Conservation (phyloP, 2,888 invertebrate species). For the Coleophora flavipennella region DNA sequence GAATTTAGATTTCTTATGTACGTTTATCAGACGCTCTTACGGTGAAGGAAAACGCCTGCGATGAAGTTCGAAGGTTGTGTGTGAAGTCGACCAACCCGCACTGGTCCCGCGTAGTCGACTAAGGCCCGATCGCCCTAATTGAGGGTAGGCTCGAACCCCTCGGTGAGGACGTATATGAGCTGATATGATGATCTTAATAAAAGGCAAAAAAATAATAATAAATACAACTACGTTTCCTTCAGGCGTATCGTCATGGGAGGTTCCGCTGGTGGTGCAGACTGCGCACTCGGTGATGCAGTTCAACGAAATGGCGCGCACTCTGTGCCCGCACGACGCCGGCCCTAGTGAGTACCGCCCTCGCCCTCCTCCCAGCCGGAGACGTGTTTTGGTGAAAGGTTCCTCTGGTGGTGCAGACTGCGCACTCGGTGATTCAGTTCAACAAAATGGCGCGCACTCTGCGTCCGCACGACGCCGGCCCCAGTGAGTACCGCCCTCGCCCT, state of each 20-base stretch:
- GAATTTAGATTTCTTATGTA: no score
- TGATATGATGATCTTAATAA: no score
- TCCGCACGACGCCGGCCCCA: slow-evolving; percentile 68
- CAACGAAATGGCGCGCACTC: slow-evolving; percentile 69
- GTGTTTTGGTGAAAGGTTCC: slow-evolving; percentile 87
- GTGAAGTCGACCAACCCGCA: no score
- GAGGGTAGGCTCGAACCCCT: no score
- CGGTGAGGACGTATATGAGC: no score
- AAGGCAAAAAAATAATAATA: no score
- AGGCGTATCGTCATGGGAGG: slow-evolving; percentile 84
- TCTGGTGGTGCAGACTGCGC: slow-evolving; percentile 61
- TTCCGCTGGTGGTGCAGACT: slow-evolving; percentile 75
- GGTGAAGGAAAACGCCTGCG: no score
- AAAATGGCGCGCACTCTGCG: slow-evolving; percentile 75
- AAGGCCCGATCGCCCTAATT: no score
- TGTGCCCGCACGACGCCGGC: slow-evolving; percentile 74
- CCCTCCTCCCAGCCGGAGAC: no score
- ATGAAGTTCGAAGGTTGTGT: no score
- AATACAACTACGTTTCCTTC: not conserved
- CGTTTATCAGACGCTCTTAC: no score
- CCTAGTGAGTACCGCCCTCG: slow-evolving; percentile 39
- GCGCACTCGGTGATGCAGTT: slow-evolving; percentile 52
- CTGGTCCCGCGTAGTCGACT: no score
- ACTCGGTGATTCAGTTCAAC: slow-evolving; percentile 49
- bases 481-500: slow-evolving; percentile 34